Conservation (phyloP, 2,797 vertebrate species). For the Spatula clypeata region DNA sequence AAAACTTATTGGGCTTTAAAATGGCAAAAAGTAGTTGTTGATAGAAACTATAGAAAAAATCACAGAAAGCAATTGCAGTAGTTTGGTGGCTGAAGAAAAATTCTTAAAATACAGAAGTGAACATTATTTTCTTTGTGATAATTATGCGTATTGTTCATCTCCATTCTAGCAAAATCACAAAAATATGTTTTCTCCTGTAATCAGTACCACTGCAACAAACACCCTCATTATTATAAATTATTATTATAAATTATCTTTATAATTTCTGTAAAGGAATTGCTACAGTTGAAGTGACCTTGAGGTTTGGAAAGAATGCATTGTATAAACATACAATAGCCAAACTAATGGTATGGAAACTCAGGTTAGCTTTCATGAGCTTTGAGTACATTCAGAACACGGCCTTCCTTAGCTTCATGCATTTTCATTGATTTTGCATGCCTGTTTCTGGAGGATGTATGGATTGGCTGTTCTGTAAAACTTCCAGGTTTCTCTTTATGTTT, state of each 20-base stretch:
- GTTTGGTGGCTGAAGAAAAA: neutral
- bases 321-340: neutral
- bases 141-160: neutral
- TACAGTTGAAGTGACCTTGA: neutral
- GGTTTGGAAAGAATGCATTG: neutral
- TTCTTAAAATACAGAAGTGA: neutral
- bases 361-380: neutral
- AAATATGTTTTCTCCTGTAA: neutral
- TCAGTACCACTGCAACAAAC: neutral
- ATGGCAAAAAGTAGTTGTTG: conserved; percentile 3
- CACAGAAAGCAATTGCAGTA: neutral
- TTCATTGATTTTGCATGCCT: neutral
- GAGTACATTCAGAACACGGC: neutral
- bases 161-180: neutral
- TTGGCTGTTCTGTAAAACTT: neutral
- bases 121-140: neutral
- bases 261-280: neutral
- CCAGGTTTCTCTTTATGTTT: neutral
- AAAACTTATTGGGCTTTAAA: neutral
- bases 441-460: neutral
- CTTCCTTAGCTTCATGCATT: neutral
- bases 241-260: neutral
- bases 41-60: neutral
- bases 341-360: neutral
- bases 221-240: rapidly evolving